Evolutionary conservation across 2,888 invertebrate species (phyloP).

Genomic region (Hyalella azteca): DNA sequence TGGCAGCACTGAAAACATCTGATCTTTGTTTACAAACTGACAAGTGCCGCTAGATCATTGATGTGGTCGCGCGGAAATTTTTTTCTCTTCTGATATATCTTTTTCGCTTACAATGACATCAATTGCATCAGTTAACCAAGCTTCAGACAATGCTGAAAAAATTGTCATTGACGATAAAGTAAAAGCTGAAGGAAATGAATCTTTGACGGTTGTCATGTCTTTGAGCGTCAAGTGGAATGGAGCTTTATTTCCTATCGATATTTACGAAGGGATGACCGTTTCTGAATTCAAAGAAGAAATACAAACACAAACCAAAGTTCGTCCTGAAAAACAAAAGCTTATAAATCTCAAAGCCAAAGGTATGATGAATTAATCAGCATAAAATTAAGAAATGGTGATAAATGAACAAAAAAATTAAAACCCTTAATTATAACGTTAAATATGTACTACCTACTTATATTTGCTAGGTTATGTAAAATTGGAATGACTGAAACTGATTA

Average conservation of each 20-base stretch:
- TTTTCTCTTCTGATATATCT: too few relatives aligned
- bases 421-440: too few relatives aligned
- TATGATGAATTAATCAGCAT: constrained; percentile 62
- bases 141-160: not conserved
- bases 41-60: not conserved
- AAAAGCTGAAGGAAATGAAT: not conserved
- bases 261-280: constrained; percentile 78
- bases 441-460: too few relatives aligned
- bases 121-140: not conserved
- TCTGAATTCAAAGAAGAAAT: constrained; percentile 81
- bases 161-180: not conserved
- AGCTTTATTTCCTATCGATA: constrained; percentile 80
- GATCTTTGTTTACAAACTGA: not conserved
- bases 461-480: too few relatives aligned
- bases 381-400: not conserved
- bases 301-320: constrained; percentile 84
- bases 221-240: constrained; percentile 91
- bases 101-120: not conserved
- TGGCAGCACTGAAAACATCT: not conserved
- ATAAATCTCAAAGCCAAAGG: constrained; percentile 92
- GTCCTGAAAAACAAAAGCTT: constrained; percentile 91
- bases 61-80: too few relatives aligned
- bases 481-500: too few relatives aligned
- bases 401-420: not conserved
- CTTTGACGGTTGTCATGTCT: not conserved